phyloP scores from a whole-genome alignment of 2,113 vertebrate genomes.

The Xenus cinereus region DNA sequence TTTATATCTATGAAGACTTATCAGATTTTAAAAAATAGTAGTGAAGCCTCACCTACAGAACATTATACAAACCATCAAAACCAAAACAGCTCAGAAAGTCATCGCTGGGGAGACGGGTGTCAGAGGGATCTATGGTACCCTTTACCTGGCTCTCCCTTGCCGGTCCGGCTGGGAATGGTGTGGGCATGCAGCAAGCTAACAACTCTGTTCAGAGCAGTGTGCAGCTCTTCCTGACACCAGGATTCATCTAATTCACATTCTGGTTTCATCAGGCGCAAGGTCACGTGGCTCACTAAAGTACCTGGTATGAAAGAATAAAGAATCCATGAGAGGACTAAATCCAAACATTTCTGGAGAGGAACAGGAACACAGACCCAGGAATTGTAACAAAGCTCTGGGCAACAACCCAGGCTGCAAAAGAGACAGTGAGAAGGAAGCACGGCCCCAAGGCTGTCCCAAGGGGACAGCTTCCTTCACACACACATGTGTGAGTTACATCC shows the following conservation, averaged over 20 bases:
- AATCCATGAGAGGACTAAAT: background rate
- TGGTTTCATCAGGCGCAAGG: constrained; percentile 90
- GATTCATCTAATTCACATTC: constrained; percentile 88
- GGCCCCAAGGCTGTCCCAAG: background rate
- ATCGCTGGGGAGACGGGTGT: fast-evolving
- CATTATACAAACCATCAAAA: background rate
- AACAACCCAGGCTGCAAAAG: background rate
- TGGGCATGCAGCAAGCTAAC: constrained; percentile 82
- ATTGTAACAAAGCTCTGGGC: background rate
- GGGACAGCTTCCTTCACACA: background rate
- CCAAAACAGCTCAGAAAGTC: background rate
- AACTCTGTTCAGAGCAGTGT: constrained; percentile 82
- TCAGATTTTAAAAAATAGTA: background rate
- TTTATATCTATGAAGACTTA: background rate
- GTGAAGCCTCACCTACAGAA: background rate
- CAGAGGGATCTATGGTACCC: background rate
- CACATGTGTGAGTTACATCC: background rate
- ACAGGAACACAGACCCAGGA: background rate
- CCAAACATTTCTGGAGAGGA: background rate
- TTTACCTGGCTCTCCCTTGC: constrained; percentile 79
- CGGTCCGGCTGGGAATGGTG: constrained; percentile 79
- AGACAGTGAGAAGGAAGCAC: background rate
- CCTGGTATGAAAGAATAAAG: constrained; percentile 69
- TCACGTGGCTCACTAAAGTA: constrained; percentile 88
- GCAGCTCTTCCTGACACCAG: constrained; percentile 91